Base-by-base conservation (phyloP, 2,888 invertebrate genomes). In the Neria commutata region DNA sequence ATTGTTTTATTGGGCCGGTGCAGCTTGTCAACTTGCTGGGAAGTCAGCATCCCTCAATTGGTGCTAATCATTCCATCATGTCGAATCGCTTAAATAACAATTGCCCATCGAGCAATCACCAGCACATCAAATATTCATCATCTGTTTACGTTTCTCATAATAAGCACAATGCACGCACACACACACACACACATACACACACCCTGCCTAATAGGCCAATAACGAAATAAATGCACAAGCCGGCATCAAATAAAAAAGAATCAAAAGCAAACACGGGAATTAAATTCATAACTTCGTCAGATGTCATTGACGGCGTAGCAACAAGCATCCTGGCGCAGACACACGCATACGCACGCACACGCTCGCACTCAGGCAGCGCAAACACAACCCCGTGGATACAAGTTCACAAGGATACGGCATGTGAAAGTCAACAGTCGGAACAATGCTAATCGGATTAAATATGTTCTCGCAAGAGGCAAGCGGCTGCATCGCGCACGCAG, bases 381-480 rank as follows among this genome's bases (percentile, higher is more conserved):
- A 42, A 23, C 29, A 42, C 47, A 23, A 40, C 23, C 16, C 14
- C 14, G 19, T 42, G 19, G 3, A 42, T 42, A 11, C 16, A 17
- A 11, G 17, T 10, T 16, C 46, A 46, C 17, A 21, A 46, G 23
- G 14, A 6, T 17, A 10, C 25, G 14, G 29, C 72, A 77, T 77
- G 77, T 72, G 78, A 78, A 77, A 77, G 77, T 77, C 78, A 77
- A 78, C 63, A 68, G 65, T 66, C 52, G 61, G 59, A 65, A 69
- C 78, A 78, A 71, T 70, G 70, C 70, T 78, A 77, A 77, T 77
- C 77, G 69, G 77, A 74, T 70, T 70, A 69, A 62, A 48, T 56
- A 64, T 69, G 68, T 70, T 67, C 62, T 62, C 56, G 56, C 29
- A 63, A 67, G 59, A 61, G 65, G 66, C 66, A 61, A 24, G 16